A percentile compares a stretch with the other conserved stretches of the same genome.
These are phyloP conservation scores for Diaphora mendica DNA, from an alignment of 2,888 invertebrate genomes.

Conservation along the genomic window DNA sequence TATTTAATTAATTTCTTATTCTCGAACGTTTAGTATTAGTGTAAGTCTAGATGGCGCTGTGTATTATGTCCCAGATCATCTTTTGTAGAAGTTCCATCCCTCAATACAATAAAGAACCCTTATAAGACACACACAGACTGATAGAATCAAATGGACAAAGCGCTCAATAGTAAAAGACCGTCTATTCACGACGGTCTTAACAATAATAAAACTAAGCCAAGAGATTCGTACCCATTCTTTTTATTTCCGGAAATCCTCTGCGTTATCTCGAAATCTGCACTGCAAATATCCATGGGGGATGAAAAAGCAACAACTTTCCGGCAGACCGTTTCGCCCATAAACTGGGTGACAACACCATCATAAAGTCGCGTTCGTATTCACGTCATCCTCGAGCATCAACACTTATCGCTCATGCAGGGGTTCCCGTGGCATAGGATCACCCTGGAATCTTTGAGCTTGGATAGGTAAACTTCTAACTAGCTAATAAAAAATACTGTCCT, in stretches of 20 bases:
- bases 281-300: constrained; percentile 18
- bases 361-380: constrained; percentile 50
- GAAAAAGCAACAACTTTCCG: constrained; percentile 44
- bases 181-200: not conserved
- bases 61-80: not conserved
- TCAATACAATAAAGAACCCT: constrained; percentile 1
- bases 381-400: constrained; percentile 49
- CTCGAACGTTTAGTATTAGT: too few relatives aligned
- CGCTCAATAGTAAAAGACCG: not conserved
- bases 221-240: not conserved
- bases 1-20: too few relatives aligned
- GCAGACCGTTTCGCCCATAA: constrained; percentile 51
- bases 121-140: not conserved
- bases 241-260: constrained; percentile 8
- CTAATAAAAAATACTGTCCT: too few relatives aligned
- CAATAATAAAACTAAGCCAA: not conserved
- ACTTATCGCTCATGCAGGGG: constrained; percentile 56
- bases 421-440: constrained; percentile 30
- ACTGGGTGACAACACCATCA: constrained; percentile 48
- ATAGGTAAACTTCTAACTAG: constrained; percentile 21
- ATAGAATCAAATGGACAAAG: not conserved
- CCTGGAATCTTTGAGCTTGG: constrained; percentile 23
- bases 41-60: too few relatives aligned
- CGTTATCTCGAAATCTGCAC: constrained; percentile 35
- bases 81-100: not conserved